Percentiles rank a stretch among this genome's conserved stretches.
These are phyloP conservation scores for Protonibea diacanthus DNA, from an alignment of 2,797 vertebrate species.

Conservation along the genomic window DNA sequence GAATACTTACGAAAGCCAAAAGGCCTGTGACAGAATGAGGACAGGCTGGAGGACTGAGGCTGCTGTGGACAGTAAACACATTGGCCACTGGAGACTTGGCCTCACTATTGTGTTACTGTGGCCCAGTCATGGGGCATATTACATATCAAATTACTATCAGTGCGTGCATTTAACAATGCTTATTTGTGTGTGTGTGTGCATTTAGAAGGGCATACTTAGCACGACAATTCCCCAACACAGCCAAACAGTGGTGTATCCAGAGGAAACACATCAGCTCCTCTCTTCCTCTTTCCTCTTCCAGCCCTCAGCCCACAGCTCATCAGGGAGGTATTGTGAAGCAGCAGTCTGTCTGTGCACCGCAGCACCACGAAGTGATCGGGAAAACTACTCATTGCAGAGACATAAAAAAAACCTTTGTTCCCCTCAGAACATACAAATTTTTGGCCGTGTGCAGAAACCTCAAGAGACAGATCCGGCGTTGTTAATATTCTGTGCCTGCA, in stretches of 20 bases:
- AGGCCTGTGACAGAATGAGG: conserved; percentile 77
- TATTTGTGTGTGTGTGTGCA: neutral
- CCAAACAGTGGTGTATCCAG: conserved; percentile 61
- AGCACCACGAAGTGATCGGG: conserved; percentile 45
- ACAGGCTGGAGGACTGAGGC: conserved; percentile 49
- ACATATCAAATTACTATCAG: conserved; percentile 75
- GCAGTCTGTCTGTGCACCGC: conserved; percentile 49
- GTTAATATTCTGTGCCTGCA: conserved; percentile 24
- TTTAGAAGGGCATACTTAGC: conserved; percentile 32
- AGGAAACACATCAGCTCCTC: conserved; percentile 76
- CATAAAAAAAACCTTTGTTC: conserved; percentile 39
- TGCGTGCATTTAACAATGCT: conserved; percentile 20
- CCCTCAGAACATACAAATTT: conserved; percentile 34
- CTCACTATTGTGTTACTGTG: conserved; percentile 41
- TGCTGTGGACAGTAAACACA: conserved; percentile 70
- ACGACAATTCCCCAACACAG: conserved; percentile 64
- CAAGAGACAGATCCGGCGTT: conserved; percentile 18
- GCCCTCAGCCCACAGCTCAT: conserved; percentile 59
- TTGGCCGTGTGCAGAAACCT: conserved; percentile 21
- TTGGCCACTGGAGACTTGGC: conserved; percentile 58
- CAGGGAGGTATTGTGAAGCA: conserved; percentile 65
- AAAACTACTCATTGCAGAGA: conserved; percentile 47
- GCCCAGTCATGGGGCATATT: conserved; percentile 50
- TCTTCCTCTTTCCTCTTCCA: conserved; percentile 65
- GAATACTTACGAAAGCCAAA: conserved; percentile 54